Evolutionary conservation across 2,113 vertebrate genomes (phyloP), one percentile per base, ranked within the genome.

Genomic region (Marmota monax): DNA sequence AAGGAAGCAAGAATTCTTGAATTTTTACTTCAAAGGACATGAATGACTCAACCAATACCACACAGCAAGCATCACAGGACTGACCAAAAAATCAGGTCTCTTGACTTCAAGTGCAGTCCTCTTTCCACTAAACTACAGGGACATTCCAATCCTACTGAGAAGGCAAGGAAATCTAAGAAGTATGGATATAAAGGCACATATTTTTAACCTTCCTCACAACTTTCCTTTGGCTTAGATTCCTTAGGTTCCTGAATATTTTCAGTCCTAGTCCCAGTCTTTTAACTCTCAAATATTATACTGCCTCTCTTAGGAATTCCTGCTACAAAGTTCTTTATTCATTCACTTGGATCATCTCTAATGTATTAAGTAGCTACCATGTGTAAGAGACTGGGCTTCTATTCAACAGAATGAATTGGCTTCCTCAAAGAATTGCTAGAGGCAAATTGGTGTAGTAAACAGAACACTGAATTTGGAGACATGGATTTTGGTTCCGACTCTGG

Each of bases 131-230:
- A 78, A 93, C 61, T 90, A 20, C 29, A 51, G 83, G 45, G 69
- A 42, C 56, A 93, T 96, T 93, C 27, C 74, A 96, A 79, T 84
- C 42, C 32, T 92, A 67, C 88, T 77, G 79, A 94, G 58, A 94
- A 85, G 76, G 92, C 70, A 93, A 82, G 27, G 65, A 95, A 91
- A 93, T 93, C 42, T 84, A 93, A 92, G 79, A 96, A 90, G 20
- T 7, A 63, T 27, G 45, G 12, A 88, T 45, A 93, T 92, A 61
- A 88, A 89, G 77, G 29, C 56, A 90, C 53, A 88, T 94, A 97
- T 90, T 96, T 97, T 96, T 73, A 97, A 95, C 18, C 82, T 95
- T 96, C 79, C 56, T 92, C 82, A 96, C 65, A 90, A 80, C 79
- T 97, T 94, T 96, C 72, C 91, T 87, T 80, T 96, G 67, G 37